A percentile compares a stretch with the other conserved stretches of the same genome.
phyloP scores from a whole-genome alignment of 2,888 invertebrate species.

The Prenolepis imparis region DNA sequence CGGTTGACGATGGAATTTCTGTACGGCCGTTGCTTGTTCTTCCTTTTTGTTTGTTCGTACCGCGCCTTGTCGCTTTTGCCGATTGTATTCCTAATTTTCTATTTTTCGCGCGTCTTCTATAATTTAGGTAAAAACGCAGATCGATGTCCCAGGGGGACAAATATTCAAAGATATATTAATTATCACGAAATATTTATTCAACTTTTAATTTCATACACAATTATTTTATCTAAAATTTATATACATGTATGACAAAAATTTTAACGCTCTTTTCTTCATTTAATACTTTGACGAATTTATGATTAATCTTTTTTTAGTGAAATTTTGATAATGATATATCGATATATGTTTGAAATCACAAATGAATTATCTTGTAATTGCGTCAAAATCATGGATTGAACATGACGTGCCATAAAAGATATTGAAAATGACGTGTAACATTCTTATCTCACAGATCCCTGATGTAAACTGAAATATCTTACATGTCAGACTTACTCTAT shows the following conservation, averaged over 20 bases:
- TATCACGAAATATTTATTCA: not conserved
- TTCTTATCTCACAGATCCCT: not conserved
- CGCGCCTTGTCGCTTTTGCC: slow-evolving; percentile 46
- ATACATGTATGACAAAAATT: not conserved
- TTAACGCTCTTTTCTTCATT: not conserved
- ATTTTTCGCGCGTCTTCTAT: not conserved
- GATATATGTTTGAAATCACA: not conserved
- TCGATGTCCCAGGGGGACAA: not conserved
- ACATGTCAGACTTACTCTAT: not conserved
- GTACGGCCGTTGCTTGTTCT: slow-evolving; percentile 44
- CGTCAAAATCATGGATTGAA: not conserved
- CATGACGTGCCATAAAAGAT: not conserved
- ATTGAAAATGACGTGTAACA: not conserved
- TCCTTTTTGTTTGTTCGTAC: slow-evolving; percentile 45
- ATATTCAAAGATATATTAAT: not conserved
- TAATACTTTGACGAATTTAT: not conserved
- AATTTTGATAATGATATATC: not conserved
- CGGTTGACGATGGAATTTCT: slow-evolving; percentile 58
- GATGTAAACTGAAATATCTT: slow-evolving; percentile 11
- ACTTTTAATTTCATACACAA: not conserved
- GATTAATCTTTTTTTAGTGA: not conserved
- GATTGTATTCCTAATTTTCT: slow-evolving; percentile 35
- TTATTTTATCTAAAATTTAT: not conserved
- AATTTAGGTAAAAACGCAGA: slow-evolving; percentile 9
- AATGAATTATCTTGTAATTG: not conserved